Evolutionary conservation across 2,797 vertebrate genomes (phyloP).

Genomic region (Hoplostethus atlanticus): DNA sequence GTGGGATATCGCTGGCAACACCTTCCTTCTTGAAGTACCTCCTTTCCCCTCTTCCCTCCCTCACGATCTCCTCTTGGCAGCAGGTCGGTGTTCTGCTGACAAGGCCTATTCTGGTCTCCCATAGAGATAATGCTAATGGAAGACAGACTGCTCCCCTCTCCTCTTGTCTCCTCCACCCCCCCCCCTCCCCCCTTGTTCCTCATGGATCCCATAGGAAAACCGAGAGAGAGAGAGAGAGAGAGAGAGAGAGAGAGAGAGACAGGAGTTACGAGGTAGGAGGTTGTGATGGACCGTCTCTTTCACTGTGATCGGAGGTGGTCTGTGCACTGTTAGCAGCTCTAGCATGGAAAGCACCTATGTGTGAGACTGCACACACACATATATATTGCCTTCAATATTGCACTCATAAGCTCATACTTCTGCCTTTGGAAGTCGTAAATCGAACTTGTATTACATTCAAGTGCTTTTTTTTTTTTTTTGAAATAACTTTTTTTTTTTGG

Average conservation of each 20-base stretch:
- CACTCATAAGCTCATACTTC: constrained; percentile 16
- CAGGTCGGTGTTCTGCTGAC: constrained; percentile 74
- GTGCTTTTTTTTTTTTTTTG: constrained; percentile 37
- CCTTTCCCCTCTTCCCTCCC: constrained; percentile 42
- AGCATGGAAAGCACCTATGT: constrained; percentile 5
- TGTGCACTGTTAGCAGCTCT: constrained; percentile 21
- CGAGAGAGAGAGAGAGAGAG: constrained; percentile 17
- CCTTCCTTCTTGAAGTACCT: background rate
- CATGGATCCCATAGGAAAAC: constrained; percentile 48
- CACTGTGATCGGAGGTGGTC: constrained; percentile 42
- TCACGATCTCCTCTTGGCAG: constrained; percentile 61
- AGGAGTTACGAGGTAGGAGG: constrained; percentile 4
- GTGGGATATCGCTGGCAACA: constrained; percentile 37
- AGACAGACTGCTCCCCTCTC: constrained; percentile 62
- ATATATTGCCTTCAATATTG: constrained; percentile 22
- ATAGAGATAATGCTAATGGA: constrained; percentile 72
- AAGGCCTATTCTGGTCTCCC: constrained; percentile 62
- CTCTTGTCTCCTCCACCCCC: constrained; percentile 8
- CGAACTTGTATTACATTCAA: constrained; percentile 34
- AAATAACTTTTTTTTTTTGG: background rate
- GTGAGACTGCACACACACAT: constrained; percentile 1
- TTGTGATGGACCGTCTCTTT: constrained; percentile 48
- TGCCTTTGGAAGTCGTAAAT: constrained; percentile 45
- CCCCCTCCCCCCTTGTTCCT: background rate
- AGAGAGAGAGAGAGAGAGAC: background rate